Evolutionary conservation across 2,113 vertebrate genomes (phyloP).

Genomic region (Tapirus terrestris): DNA sequence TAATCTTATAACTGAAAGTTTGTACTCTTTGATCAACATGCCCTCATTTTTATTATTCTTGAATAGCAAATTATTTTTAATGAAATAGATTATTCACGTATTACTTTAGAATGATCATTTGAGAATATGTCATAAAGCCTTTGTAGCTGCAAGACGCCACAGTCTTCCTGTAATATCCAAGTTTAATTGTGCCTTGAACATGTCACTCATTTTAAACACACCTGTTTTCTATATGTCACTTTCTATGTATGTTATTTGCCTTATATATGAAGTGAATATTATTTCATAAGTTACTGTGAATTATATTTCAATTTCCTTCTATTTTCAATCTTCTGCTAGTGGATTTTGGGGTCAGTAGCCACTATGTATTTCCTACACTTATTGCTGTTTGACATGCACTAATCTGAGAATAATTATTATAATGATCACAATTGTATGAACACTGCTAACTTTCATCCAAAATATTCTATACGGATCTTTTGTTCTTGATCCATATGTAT

Average conservation of each 20-base stretch:
- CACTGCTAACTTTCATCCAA: not conserved
- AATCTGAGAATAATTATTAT: not conserved
- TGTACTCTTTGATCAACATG: not conserved
- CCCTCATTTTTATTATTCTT: constrained; percentile 54
- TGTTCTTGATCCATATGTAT: not conserved
- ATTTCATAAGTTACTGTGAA: fast-evolving
- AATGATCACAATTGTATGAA: not conserved
- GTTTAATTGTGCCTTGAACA: not conserved
- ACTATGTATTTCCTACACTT: not conserved
- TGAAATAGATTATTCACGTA: constrained; percentile 35
- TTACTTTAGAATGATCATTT: constrained; percentile 62
- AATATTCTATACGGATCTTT: not conserved
- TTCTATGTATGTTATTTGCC: constrained; percentile 7
- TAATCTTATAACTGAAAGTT: not conserved
- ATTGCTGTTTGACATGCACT: not conserved
- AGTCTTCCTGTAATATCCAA: not conserved
- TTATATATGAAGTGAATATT: not conserved
- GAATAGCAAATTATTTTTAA: constrained; percentile 71
- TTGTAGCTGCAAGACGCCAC: constrained; percentile 64
- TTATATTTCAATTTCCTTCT: not conserved
- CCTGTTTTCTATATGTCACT: constrained; percentile 3
- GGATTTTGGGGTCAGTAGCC: not conserved
- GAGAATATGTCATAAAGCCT: constrained; percentile 64
- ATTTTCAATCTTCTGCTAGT: not conserved
- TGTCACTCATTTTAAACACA: not conserved